Base-by-base conservation (phyloP, 1,140 invertebrate species). In the Cyclargus thomasi region DNA sequence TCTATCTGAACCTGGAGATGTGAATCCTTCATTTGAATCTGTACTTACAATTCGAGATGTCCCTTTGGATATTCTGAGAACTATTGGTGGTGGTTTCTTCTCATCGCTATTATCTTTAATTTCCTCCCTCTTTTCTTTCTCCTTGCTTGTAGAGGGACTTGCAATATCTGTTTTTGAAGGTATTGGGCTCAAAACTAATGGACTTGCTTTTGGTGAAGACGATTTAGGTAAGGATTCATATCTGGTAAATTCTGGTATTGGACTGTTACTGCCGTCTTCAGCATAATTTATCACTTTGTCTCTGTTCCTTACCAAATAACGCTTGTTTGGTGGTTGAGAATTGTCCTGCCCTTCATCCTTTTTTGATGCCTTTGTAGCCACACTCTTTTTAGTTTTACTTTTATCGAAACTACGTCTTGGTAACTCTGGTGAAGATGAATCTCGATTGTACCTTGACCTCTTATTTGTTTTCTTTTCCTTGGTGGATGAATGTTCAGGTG, bases 41-140 rank as follows among this genome's bases (percentile, higher is more conserved):
- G 92, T 93, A 76, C 92, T 93, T 63, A 93, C 91, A 79, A 93
- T 90, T 72, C 92, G 91, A 47, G 92, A 93, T 65, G 92, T 93
- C 63, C 92, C 92, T 83, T 93, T 93, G 53, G 92, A 93, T 86
- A 93, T 93, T 77, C 92, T 86, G 8, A 93, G 76, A 59, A 93
- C 92, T 73, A 93, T 93, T 53, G 92, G 92, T 68, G 92, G 92
- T 65, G 88, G 88, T 75, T 90, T 90, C 53, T 85, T 74, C 74
- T 90, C 88, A 62, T 90, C 86, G 82, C 76, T 85, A 59, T 23
- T 21, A 36, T 55, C 55, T 59, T 59, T 59, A 20, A 21, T 3
- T 20, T 59, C 55, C 10, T 59, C 55, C 18, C 21, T 59, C 18
- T 59, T 59, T 20, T 59, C 18, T 21, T 76, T 65, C 55, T 87